Evolutionary conservation across 2,888 invertebrate genomes (phyloP).

Genomic region (Philonicus albiceps): DNA sequence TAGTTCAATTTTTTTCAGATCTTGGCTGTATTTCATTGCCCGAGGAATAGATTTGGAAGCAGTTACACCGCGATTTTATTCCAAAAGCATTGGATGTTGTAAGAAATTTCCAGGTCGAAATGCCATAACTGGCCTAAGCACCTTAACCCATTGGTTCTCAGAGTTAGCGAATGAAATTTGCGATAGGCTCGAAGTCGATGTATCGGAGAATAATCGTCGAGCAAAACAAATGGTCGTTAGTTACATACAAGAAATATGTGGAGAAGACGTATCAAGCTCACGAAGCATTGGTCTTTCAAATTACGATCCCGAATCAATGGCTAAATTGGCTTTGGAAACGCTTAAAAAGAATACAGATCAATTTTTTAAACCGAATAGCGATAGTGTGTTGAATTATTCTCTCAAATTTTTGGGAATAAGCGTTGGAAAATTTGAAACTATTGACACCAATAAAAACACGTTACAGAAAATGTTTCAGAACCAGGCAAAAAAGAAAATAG

Average conservation of each 20-base stretch:
- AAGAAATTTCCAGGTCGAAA: slow-evolving; percentile 90
- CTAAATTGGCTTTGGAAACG: slow-evolving; percentile 71
- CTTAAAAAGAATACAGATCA: slow-evolving; percentile 69
- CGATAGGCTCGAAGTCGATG: slow-evolving; percentile 83
- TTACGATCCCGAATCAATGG: slow-evolving; percentile 74
- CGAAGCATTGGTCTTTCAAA: slow-evolving; percentile 69
- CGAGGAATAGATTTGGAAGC: slow-evolving; percentile 88
- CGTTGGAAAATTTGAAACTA: slow-evolving; percentile 79
- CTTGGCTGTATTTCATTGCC: slow-evolving; percentile 86
- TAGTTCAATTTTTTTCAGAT: slow-evolving; percentile 62
- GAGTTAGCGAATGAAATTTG: slow-evolving; percentile 84
- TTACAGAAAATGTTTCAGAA: slow-evolving; percentile 69
- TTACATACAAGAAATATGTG: slow-evolving; percentile 68
- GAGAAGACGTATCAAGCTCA: slow-evolving; percentile 70
- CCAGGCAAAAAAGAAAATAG: slow-evolving; percentile 55
- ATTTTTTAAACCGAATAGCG: slow-evolving; percentile 57
- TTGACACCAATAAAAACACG: slow-evolving; percentile 65
- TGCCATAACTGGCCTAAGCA: slow-evolving; percentile 72
- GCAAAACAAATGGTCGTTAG: slow-evolving; percentile 80
- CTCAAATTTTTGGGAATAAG: slow-evolving; percentile 79
- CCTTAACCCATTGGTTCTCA: slow-evolving; percentile 79
- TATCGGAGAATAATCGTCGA: slow-evolving; percentile 79
- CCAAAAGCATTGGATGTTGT: slow-evolving; percentile 95
- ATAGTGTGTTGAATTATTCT: slow-evolving; percentile 63
- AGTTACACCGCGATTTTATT: slow-evolving; percentile 81